These are phyloP conservation scores for Melanotaenia duboulayi DNA, from an alignment of 2,113 vertebrate genomes.

Conservation along the genomic window DNA sequence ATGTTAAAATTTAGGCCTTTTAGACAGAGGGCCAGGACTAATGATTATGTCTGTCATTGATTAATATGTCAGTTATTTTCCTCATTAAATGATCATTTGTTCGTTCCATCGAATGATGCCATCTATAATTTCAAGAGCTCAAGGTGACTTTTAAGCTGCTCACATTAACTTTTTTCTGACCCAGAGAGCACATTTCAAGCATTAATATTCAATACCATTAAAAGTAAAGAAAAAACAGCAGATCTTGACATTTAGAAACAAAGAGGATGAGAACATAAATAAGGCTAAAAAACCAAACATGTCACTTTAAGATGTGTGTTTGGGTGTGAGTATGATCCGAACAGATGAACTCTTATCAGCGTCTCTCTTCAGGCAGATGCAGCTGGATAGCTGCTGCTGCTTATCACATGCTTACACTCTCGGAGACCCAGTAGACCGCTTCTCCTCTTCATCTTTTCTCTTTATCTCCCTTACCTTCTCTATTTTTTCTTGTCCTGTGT, in stretches of 20 bases:
- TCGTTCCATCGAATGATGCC: not conserved
- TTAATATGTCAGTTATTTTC: not conserved
- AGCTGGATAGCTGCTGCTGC: constrained; percentile 47
- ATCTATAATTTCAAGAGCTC: not conserved
- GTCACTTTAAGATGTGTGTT: constrained; percentile 21
- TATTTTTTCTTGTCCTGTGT: not conserved
- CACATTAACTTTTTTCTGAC: not conserved
- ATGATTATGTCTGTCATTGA: not conserved
- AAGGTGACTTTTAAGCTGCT: not conserved
- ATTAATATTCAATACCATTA: not conserved
- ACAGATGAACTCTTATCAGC: constrained; percentile 53
- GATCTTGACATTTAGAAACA: not conserved
- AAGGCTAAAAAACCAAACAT: constrained; percentile 3
- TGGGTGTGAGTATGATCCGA: constrained; percentile 45
- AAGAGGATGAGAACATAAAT: not conserved
- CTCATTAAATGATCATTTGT: not conserved
- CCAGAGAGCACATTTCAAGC: not conserved
- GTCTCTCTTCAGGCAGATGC: constrained; percentile 43
- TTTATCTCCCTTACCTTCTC: not conserved
- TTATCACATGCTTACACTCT: constrained; percentile 53
- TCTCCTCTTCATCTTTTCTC: not conserved
- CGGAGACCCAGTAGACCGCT: constrained; percentile 17
- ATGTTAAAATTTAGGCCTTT: not conserved
- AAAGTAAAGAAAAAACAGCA: not conserved
- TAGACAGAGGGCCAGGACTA: not conserved